Evolutionary conservation across 2,888 invertebrate genomes (phyloP), one percentile per base, ranked within the genome.

Genomic region (Scaptomyza parva): DNA sequence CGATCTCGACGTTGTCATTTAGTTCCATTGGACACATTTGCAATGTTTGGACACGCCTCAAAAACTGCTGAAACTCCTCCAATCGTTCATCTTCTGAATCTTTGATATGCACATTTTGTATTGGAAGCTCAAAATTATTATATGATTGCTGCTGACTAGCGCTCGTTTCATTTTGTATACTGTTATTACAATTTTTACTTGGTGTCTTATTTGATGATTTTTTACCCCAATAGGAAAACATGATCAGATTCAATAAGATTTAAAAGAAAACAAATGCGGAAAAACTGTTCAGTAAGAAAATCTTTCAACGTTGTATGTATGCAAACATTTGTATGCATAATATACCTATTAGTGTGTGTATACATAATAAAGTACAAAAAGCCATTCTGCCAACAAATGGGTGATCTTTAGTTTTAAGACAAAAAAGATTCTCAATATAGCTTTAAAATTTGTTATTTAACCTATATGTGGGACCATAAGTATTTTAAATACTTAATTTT

Each of bases 41-140:
- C 28, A 90, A 63, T 2, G 86, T 89, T 44, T 88, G 76, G 3
- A 90, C 86, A 20, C 86, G 77, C 37, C 71, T 71, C 0, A 90
- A 63, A 64, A 90, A 88, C 24, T 90, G 84, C 28, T 89, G 88
- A 63, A 89, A 90, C 48, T 90, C 91, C 20, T 75, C 60, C 8
- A 76, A 43, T 30, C 75, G 72, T 7, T 65, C 64, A 22, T 65
- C 64, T 14, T 5, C 40, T 14, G 9, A 28, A 28, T 28, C 28
- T 28, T 28, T 28, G 28, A 28, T 28, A 28, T 5, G 37, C 26
- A 59, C 24, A 35, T 35, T 35, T 35, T 7, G 35, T 7, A 14
- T 14, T 35, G 35, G 20, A 24, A n/a, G 26, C 6, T 30, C 39
- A 9, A n/a, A 22, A 24, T 52, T 33, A 18, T 50, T 33, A 0